A percentile compares a stretch with the other conserved stretches of the same genome.
These are phyloP conservation scores for Atta colombica DNA, from an alignment of 1,140 invertebrate genomes.

Conservation along the genomic window DNA sequence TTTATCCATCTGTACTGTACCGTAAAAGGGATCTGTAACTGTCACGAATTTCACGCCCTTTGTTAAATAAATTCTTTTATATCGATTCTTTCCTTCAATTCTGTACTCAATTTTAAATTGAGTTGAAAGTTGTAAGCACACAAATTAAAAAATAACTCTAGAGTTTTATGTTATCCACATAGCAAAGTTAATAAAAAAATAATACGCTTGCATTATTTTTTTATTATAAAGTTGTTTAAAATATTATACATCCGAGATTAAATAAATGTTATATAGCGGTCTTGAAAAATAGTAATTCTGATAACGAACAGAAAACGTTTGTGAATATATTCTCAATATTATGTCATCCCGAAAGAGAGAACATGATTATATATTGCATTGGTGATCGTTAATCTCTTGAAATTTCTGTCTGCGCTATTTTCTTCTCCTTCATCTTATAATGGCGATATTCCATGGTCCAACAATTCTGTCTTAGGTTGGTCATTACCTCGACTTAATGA, in stretches of 20 bases:
- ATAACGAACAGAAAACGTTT: conserved; percentile 38
- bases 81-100: background rate
- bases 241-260: background rate
- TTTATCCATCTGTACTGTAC: conserved; percentile 35
- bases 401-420: conserved; percentile 8
- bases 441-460: background rate
- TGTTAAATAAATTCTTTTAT: conserved; percentile 30
- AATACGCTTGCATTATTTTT: background rate
- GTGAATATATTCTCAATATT: conserved; percentile 31
- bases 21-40: conserved; percentile 35
- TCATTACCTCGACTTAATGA: conserved; percentile 44
- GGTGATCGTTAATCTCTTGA: conserved; percentile 20
- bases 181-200: background rate
- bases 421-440: background rate
- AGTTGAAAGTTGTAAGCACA: background rate
- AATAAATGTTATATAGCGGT: background rate
- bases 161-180: background rate
- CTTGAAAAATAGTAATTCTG: background rate
- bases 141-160: background rate
- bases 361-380: background rate
- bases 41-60: conserved; percentile 15
- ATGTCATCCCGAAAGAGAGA: background rate
- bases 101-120: background rate
- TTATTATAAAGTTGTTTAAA: background rate
- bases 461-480: conserved; percentile 1